These are phyloP conservation scores for Onychomys arenicola DNA, from an alignment of 2,797 vertebrate genomes.

Conservation along the genomic window DNA sequence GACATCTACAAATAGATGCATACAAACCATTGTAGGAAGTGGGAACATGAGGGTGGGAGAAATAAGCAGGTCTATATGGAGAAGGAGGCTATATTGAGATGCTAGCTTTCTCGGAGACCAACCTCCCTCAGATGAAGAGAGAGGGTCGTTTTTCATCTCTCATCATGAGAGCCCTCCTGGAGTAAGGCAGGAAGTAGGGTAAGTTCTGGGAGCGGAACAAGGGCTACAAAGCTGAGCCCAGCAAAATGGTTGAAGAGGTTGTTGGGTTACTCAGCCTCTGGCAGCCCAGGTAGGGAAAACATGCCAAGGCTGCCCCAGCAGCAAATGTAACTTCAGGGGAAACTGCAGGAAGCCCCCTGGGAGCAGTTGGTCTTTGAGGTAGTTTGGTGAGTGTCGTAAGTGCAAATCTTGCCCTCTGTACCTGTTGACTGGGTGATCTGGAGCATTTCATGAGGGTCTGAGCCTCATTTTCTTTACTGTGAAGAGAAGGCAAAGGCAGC, in stretches of 20 bases:
- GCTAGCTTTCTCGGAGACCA: background rate
- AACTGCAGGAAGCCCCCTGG: background rate
- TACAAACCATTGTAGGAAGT: background rate
- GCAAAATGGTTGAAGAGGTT: background rate
- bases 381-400: background rate
- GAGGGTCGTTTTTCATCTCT: background rate
- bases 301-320: background rate
- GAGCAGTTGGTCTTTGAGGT: background rate
- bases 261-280: background rate
- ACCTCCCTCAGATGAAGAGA: background rate
- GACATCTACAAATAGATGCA: background rate
- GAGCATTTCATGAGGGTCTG: background rate
- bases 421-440: background rate
- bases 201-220: background rate
- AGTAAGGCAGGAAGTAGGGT: background rate
- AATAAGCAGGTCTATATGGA: background rate
- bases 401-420: background rate
- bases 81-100: background rate
- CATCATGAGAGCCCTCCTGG: background rate
- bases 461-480: background rate
- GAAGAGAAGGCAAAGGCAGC: background rate
- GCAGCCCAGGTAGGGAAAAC: too few relatives aligned
- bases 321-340: background rate
- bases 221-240: background rate
- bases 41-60: too few relatives aligned